Base-by-base conservation (phyloP, 1,140 invertebrate genomes). In the Drosophila obscura region DNA sequence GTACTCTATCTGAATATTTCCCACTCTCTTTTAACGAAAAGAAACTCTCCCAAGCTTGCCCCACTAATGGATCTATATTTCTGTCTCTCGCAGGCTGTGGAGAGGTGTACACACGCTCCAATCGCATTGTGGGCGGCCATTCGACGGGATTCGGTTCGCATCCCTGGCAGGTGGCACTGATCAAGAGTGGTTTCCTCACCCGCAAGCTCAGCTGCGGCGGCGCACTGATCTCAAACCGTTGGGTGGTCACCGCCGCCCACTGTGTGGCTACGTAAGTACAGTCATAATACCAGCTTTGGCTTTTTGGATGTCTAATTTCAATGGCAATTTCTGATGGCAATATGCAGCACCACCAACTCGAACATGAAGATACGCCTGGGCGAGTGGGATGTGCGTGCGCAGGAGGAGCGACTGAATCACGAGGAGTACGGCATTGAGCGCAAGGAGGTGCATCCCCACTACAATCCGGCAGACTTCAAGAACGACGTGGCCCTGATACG, bases 121-220 rank as follows among this genome's bases (percentile, higher is more conserved):
- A 97, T 88, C 94, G 97, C 74, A 98, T 98, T 67, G 97, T 98
- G 1, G 97, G 97, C n/a, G 97, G 97, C 1, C 96, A 97, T 77
- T 96, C 96, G 45, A 96, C 97, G 0, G 95, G 95, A 62, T 98
- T 98, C 88, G 97, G 96, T 5, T 96, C 96, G 43, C 97, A 98
- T 93, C 97, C 97, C n/a, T 98, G 97, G 97, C 97, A 98, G 94
- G 97, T 96, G 19, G 97, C 97, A 6, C 95, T 98, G 26, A 97
- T 98, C 60, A 98, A 98, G 91, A 96, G 96, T 28, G 96, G 96
- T 35, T 98, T 98, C 83, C 92, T 98, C 9, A 96, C 95, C 46
- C 97, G 97, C 88, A 97, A 98, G 84, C 94, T 98, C 2, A 96
- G 97, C 2, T 98, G 97, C 89, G 97, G 97, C 1, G 97, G 97